Base-by-base conservation (phyloP, 2,113 vertebrate genomes). In the Limanda limanda region DNA sequence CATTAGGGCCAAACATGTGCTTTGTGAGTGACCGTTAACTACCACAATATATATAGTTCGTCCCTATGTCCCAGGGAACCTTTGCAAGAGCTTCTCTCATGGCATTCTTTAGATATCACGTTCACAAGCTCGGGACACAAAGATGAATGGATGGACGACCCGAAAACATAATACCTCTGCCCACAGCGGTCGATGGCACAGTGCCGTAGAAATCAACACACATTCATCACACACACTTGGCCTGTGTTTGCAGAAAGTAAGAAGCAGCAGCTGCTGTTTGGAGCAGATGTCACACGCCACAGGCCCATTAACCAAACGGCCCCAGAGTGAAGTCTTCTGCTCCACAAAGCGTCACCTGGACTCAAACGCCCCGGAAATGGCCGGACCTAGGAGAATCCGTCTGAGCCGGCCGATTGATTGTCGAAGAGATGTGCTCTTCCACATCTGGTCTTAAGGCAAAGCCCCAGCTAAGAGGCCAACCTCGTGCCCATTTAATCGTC, bases 371-470 rank as follows among this genome's bases (percentile, higher is more conserved):
- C 65, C 56, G 31, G 9, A 71, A 81, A 83, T 10, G 35, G 23
- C 31, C 13, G 9, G 55, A 61, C 70, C 64, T 51, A 55, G 60
- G 63, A 88, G 65, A 58, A 66, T 76, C 20, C 17, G 12, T 13
- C 1, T 51, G 11, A 75, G 74, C 21, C 31, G 40, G 58, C 5
- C 51, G 63, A 74, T 56, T 63, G 74, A 86, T 45, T 54, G 71
- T 37, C 1, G 1, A 7, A 56, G 31, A 70, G 81, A 76, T 63
- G 59, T 25, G 61, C 87, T 78, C 27, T 0, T 52, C 72, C 68
- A 58, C 47, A 68, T 72, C 6, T 14, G 13, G 67, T 86, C 57
- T 55, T 42, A 45, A 65, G 45, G 68, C 77, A 68, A 74, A 83
- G 76, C 55, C 56, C 40, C 23, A 2, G 31, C 25, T 73, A 52